These are phyloP conservation scores for Periparus ater DNA, from an alignment of 2,797 vertebrate genomes.

Conservation along the genomic window DNA sequence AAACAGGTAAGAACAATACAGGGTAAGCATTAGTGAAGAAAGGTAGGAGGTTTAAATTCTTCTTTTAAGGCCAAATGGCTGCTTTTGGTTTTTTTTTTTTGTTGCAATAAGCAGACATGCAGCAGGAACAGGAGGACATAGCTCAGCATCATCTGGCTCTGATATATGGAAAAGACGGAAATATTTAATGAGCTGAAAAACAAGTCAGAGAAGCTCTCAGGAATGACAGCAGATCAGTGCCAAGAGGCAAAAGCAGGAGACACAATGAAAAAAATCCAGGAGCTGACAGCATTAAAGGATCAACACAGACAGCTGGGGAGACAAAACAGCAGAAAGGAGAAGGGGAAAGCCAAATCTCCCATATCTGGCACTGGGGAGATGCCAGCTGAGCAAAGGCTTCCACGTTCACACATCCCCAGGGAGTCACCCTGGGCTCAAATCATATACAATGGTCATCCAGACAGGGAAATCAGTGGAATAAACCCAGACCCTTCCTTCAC, in stretches of 20 bases:
- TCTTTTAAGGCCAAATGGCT: neutral
- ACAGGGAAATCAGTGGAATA: neutral
- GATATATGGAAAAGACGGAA: accelerated
- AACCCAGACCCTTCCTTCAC: neutral
- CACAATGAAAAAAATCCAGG: neutral
- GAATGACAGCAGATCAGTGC: neutral
- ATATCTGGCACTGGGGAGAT: neutral
- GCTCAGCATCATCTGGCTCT: constrained; percentile 1
- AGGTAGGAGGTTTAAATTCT: neutral
- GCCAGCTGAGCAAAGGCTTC: neutral
- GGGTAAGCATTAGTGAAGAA: neutral
- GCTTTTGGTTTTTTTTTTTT: neutral
- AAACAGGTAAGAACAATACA: neutral
- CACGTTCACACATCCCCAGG: neutral
- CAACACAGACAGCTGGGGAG: neutral
- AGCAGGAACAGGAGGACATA: neutral
- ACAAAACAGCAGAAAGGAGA: constrained; percentile 3
- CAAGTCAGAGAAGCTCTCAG: constrained; percentile 2
- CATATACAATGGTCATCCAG: neutral
- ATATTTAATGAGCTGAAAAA: constrained; percentile 33
- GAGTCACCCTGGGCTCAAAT: neutral
- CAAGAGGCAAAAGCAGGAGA: constrained; percentile 9
- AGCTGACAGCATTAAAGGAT: neutral
- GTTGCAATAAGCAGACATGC: neutral
- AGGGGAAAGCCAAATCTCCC: neutral